These are phyloP conservation scores for Pelmatolapia mariae DNA, from an alignment of 2,113 vertebrate genomes.

Conservation along the genomic window DNA sequence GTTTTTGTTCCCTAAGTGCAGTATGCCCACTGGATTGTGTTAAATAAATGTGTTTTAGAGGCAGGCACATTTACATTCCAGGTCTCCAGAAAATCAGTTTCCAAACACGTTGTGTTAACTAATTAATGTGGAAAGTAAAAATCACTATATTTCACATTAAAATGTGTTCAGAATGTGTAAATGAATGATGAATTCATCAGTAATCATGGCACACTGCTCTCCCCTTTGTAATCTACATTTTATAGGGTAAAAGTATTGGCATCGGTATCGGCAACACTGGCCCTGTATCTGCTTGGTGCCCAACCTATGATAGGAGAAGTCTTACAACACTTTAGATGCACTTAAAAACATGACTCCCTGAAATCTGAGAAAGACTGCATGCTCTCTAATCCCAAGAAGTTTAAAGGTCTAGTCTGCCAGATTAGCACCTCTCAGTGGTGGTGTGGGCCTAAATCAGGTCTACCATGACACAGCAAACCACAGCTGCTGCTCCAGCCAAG, in stretches of 20 bases:
- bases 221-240: neutral
- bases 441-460: neutral
- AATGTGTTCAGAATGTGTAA: neutral
- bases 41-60: neutral
- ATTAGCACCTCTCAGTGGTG: constrained; percentile 6
- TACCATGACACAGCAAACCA: constrained; percentile 5
- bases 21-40: neutral
- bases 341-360: neutral
- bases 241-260: neutral
- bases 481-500: neutral
- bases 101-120: neutral
- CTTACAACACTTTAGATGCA: neutral
- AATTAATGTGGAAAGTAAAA: neutral
- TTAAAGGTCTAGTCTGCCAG: neutral
- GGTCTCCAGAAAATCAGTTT: neutral
- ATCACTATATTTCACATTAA: neutral
- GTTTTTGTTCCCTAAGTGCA: neutral
- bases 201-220: neutral
- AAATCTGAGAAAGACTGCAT: neutral
- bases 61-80: neutral
- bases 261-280: neutral
- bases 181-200: neutral
- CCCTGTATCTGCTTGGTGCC: neutral
- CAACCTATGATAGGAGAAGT: neutral
- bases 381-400: neutral